These are phyloP conservation scores for Dryomyza anilis DNA, from an alignment of 2,888 invertebrate genomes.

Conservation along the genomic window DNA sequence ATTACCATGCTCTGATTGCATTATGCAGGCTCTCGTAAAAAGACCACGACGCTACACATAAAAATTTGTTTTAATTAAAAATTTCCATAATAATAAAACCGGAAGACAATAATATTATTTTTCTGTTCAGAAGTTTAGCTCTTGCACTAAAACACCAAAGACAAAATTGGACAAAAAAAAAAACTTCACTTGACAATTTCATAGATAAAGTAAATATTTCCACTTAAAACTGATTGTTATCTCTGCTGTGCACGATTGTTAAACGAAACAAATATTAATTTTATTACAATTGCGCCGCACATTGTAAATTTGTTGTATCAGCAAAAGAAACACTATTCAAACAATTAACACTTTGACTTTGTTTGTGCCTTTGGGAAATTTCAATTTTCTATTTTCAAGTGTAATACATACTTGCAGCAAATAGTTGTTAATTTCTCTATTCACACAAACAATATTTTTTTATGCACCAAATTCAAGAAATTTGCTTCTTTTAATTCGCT, in stretches of 20 bases:
- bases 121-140: too few species aligned
- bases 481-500: too few species aligned
- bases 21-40: too few species aligned
- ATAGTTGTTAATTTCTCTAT: not conserved
- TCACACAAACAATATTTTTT: not conserved
- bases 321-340: not conserved
- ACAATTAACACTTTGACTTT: not conserved
- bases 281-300: not conserved
- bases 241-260: not conserved
- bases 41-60: too few species aligned
- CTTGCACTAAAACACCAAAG: too few species aligned
- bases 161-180: too few species aligned
- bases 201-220: not conserved
- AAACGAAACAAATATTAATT: not conserved
- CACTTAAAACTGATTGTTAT: not conserved
- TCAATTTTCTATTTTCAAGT: not conserved
- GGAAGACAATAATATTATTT: too few species aligned
- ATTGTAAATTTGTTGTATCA: not conserved
- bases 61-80: too few species aligned
- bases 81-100: too few species aligned
- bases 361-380: not conserved
- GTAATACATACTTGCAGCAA: not conserved
- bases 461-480: not conserved
- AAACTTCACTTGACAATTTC: too few species aligned
- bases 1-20: too few species aligned